Percentiles rank a stretch among this genome's conserved stretches.
These are phyloP conservation scores for Theristicus caerulescens DNA, from an alignment of 2,113 vertebrate genomes.

Conservation along the genomic window DNA sequence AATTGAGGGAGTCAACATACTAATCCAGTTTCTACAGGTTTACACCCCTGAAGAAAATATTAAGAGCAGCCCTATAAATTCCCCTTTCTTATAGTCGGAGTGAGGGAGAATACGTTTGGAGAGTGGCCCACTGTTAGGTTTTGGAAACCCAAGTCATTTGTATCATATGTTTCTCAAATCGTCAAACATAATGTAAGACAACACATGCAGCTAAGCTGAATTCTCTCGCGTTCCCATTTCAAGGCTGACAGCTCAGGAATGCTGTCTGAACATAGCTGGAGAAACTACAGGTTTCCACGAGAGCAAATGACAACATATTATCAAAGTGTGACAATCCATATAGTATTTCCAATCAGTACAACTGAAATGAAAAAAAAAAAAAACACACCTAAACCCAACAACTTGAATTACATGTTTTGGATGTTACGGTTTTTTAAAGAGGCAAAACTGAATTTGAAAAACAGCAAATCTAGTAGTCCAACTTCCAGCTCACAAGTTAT, in stretches of 20 bases:
- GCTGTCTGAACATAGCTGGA: neutral
- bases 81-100: neutral
- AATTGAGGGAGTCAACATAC: conserved; percentile 73
- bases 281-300: neutral
- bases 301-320: neutral
- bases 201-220: neutral
- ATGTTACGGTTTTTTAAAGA: neutral
- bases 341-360: neutral
- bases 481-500: neutral
- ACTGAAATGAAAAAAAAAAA: neutral
- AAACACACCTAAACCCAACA: neutral
- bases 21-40: conserved; percentile 67
- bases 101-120: neutral
- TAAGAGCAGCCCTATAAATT: conserved; percentile 43
- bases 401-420: neutral
- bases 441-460: neutral
- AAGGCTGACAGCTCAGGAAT: neutral
- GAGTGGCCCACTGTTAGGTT: neutral
- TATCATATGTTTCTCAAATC: neutral
- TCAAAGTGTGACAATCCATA: neutral
- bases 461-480: neutral
- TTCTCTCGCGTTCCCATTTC: neutral
- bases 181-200: neutral
- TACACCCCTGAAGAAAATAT: conserved; percentile 62
- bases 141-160: conserved; percentile 14